Evolutionary conservation across 2,113 vertebrate genomes (phyloP), one percentile per base, ranked within the genome.

Genomic region (Tauraco erythrolophus): DNA sequence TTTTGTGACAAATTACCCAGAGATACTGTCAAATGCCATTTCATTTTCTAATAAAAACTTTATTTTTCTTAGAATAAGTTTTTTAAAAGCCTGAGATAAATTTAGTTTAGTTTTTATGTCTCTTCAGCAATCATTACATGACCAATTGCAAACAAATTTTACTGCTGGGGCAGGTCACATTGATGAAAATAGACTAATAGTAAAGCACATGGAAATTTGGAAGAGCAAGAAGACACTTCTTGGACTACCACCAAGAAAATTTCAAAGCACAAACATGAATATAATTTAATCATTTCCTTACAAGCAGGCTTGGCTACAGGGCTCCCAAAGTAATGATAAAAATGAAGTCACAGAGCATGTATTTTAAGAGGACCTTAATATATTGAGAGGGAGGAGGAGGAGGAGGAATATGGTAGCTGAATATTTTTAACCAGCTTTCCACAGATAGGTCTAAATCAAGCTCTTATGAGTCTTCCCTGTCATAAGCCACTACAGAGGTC

Each of bases 391-490:
- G 35, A 50, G 45, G 53, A 92, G 78, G 53, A 92, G 78, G 53
- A 93, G 37, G 61, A 92, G 77, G 81, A 91, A 88, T n/a, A 71
- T 61, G 70, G 77, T 65, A 91, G 48, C 50, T 68, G 33, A 94
- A 13, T 97, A 96, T 95, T 96, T 95, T 96, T 97, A 97, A 96
- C 92, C 69, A 88, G 93, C 72, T 94, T 95, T 96, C 69, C 61
- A 88, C 94, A 98, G 94, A 97, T 97, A 94, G 82, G 74, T 94
- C 96, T 97, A 98, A 97, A 97, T 97, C 94, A 82, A 96, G 97
- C 94, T 96, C 94, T 96, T 98, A 92, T 5, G 89, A 97, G 93
- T 88, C 96, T 96, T 97, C 97, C 58, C 69, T 93, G 84, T 88
- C 95, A 95, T 96, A 98, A 97, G 87, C 96, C 92, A 92, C 88